Evolutionary conservation across 2,113 vertebrate species (phyloP).

Genomic region (Anarrhichthys ocellatus): DNA sequence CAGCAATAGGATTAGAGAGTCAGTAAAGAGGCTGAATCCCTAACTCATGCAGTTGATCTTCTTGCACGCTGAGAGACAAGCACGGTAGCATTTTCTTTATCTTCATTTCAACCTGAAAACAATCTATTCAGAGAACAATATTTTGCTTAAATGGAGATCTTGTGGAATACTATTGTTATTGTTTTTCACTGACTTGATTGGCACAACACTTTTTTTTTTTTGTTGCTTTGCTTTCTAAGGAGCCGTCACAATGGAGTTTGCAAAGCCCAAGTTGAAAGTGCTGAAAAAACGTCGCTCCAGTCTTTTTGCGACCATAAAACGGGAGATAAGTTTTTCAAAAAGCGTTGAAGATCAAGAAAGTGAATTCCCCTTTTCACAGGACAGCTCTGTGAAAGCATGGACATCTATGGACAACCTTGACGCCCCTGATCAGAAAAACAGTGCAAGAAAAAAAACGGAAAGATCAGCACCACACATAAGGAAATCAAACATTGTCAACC

Average conservation of each 20-base stretch:
- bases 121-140: slow-evolving; percentile 2
- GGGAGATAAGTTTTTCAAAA: slow-evolving; percentile 74
- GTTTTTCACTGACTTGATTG: slow-evolving; percentile 32
- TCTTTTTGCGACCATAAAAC: slow-evolving; percentile 85
- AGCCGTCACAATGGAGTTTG: slow-evolving; percentile 64
- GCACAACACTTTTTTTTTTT: neutral
- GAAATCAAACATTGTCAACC: slow-evolving; percentile 82
- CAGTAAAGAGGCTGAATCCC: slow-evolving; percentile 76
- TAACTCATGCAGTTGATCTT: slow-evolving; percentile 75
- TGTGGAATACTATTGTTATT: slow-evolving; percentile 36
- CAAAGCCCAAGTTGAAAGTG: slow-evolving; percentile 68
- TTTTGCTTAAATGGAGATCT: slow-evolving; percentile 29
- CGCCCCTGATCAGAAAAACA: neutral
- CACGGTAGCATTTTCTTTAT: slow-evolving; percentile 46
- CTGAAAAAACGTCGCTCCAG: slow-evolving; percentile 81
- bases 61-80: slow-evolving; percentile 59
- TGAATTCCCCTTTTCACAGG: slow-evolving; percentile 86
- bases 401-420: slow-evolving; percentile 87
- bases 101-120: slow-evolving; percentile 42
- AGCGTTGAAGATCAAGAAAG: slow-evolving; percentile 72
- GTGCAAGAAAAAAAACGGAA: neutral
- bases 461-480: slow-evolving; percentile 33
- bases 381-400: slow-evolving; percentile 88
- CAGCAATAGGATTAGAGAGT: slow-evolving; percentile 84
- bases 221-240: slow-evolving; percentile 2